Conservation (phyloP, 2,888 invertebrate genomes). For the Apotomis capreana region DNA sequence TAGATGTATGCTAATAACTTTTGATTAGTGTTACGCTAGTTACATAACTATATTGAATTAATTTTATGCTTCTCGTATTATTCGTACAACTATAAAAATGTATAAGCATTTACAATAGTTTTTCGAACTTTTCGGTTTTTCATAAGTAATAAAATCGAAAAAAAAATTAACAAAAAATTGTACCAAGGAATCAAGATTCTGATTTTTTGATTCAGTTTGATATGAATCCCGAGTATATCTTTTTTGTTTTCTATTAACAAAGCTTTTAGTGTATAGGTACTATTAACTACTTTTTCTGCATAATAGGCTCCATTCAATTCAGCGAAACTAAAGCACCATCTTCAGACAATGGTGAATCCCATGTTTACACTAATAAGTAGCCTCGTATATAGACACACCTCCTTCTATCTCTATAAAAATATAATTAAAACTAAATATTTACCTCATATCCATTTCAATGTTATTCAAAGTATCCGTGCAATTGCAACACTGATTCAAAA, state of each 20-base stretch:
- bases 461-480: conserved; percentile 55
- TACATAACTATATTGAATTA: neutral
- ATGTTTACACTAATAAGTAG: conserved; percentile 13
- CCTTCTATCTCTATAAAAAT: neutral
- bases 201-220: too few species aligned
- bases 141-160: too few species aligned
- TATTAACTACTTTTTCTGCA: neutral
- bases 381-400: conserved; percentile 3
- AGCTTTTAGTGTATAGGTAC: neutral
- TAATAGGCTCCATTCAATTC: neutral
- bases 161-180: too few species aligned
- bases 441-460: conserved; percentile 68
- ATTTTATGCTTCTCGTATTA: too few species aligned
- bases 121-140: too few species aligned
- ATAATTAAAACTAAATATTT: conserved; percentile 51
- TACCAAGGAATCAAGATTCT: too few species aligned
- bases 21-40: neutral
- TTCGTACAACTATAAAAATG: too few species aligned
- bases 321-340: conserved; percentile 14
- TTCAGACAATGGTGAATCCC: conserved; percentile 17
- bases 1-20: conserved; percentile 18
- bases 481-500: conserved; percentile 60
- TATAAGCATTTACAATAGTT: too few species aligned
- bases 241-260: neutral
- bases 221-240: too few species aligned